Evolutionary conservation across 53 echinoderm and acorn worm species (phyloP).

Genomic region (Holothuria scabra): DNA sequence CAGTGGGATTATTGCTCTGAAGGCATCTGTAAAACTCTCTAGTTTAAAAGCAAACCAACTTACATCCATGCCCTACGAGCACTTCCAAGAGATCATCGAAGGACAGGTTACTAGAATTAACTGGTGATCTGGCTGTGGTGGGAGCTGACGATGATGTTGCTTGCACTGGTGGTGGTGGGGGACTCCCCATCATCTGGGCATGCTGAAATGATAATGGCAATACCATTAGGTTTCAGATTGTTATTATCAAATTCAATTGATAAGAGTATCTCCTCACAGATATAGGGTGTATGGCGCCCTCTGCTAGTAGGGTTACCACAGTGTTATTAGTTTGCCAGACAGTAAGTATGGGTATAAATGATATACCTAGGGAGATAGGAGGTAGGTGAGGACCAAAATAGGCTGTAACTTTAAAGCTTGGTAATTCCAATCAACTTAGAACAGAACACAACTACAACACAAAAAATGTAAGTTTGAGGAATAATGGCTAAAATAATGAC

Average conservation of each 20-base stretch:
- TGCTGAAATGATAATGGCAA: conserved; percentile 36
- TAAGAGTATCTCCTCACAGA: not conserved
- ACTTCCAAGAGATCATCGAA: conserved; percentile 97
- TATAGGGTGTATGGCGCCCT: no score
- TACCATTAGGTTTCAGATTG: not conserved
- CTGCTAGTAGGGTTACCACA: no score
- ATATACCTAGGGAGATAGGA: no score
- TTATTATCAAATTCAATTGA: not conserved
- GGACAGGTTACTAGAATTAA: conserved; percentile 76
- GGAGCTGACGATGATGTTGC: conserved; percentile 33
- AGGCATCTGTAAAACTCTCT: no score
- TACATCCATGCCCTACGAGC: conserved; percentile 99
- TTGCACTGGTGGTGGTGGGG: conserved; percentile 53
- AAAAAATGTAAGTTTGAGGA: no score
- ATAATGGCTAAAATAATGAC: no score
- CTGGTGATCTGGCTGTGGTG: conserved; percentile 49
- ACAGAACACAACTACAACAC: no score
- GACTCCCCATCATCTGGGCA: conserved; percentile 57
- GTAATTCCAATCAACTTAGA: not conserved
- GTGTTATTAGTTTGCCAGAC: no score
- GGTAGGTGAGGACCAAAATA: no score
- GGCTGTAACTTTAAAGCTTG: not conserved
- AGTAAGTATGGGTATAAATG: no score
- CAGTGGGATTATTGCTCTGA: no score
- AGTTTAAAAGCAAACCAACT: conserved; percentile 37